Evolutionary conservation across 2,888 invertebrate species (phyloP).

Genomic region (Philhelius pedissequus): DNA sequence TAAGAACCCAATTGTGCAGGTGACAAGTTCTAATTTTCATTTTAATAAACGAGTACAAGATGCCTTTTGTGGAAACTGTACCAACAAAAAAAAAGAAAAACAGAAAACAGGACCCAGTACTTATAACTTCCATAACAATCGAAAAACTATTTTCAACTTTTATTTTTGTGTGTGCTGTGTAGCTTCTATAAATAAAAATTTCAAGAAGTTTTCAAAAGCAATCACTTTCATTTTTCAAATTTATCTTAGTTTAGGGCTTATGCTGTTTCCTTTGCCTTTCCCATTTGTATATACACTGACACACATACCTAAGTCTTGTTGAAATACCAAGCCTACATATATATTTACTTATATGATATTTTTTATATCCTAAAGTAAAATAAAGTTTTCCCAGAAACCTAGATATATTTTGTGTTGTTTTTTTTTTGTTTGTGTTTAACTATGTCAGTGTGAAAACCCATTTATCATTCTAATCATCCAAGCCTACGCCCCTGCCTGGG

Average conservation of each 20-base stretch:
- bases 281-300: background rate
- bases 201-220: conserved; percentile 59
- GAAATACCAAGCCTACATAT: background rate
- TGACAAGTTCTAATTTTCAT: background rate
- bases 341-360: background rate
- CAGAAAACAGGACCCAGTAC: conserved; percentile 5
- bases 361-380: conserved; percentile 25
- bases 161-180: background rate
- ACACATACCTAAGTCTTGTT: background rate
- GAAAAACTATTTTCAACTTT: background rate
- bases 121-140: background rate
- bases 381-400: conserved; percentile 67
- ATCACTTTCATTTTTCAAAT: conserved; percentile 56
- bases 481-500: conserved; percentile 56
- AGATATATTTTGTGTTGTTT: conserved; percentile 11
- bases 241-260: conserved; percentile 17
- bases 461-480: conserved; percentile 62
- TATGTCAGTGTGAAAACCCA: conserved; percentile 47
- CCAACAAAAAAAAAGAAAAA: conserved; percentile 13
- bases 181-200: conserved; percentile 41
- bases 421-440: conserved; percentile 47
- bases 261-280: background rate
- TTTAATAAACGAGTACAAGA: background rate
- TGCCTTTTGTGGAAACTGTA: conserved; percentile 52
- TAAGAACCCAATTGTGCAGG: background rate